phyloP scores from a whole-genome alignment of 2,888 invertebrate genomes.

The Byasa hedistus region DNA sequence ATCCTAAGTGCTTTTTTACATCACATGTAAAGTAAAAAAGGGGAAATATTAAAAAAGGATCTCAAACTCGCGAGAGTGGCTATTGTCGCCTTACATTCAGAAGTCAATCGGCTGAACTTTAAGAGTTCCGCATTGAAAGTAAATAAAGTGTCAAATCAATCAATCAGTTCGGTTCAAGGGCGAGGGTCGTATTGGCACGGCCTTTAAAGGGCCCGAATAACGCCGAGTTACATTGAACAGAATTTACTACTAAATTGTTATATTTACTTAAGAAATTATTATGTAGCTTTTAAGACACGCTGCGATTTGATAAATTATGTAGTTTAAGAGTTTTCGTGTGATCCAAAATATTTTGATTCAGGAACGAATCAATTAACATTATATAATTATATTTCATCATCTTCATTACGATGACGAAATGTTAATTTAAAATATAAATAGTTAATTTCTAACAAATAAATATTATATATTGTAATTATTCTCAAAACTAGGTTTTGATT shows the following conservation, averaged over 20 bases:
- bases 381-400: too few relatives aligned
- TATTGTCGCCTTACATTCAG: not conserved
- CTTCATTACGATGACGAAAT: too few relatives aligned
- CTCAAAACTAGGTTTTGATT: too few relatives aligned
- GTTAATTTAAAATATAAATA: too few relatives aligned
- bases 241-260: not conserved
- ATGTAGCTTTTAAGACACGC: too few relatives aligned
- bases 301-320: too few relatives aligned
- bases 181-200: not conserved
- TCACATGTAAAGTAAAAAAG: not conserved
- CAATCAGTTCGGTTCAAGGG: constrained; percentile 14
- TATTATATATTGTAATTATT: too few relatives aligned
- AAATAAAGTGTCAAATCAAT: constrained; percentile 24
- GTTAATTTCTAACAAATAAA: too few relatives aligned
- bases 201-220: not conserved
- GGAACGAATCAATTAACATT: not conserved
- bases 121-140: not conserved
- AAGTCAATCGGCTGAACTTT: constrained; percentile 10
- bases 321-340: not conserved
- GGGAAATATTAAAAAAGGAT: not conserved
- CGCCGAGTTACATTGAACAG: not conserved
- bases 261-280: not conserved
- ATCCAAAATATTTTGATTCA: not conserved
- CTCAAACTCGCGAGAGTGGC: not conserved
- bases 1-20: too few relatives aligned